Evolutionary conservation across 35 echinoderm and acorn worm genomes (phyloP).

Genomic region (Apostichopus japonicus): DNA sequence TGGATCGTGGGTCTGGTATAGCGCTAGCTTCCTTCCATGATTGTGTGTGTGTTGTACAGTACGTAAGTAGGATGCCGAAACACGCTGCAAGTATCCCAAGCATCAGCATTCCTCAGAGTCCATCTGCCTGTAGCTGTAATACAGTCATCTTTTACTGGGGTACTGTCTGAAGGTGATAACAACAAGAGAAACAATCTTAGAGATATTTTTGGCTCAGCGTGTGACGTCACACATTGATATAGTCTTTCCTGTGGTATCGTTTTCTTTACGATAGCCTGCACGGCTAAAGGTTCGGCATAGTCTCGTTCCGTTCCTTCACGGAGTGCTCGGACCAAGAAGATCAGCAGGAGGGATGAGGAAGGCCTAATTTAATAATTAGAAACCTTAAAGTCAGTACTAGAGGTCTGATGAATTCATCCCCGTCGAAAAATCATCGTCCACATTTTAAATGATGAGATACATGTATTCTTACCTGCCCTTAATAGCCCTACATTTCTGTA

Average conservation of each 20-base stretch:
- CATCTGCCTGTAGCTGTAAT: neutral
- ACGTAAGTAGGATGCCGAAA: neutral
- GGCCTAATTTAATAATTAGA: too few relatives aligned
- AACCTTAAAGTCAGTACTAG: too few relatives aligned
- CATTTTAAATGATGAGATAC: too few relatives aligned
- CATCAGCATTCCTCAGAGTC: conserved; percentile 24
- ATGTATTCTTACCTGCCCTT: too few relatives aligned
- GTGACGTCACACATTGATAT: conserved; percentile 4
- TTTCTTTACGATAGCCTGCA: neutral
- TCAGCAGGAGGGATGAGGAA: neutral
- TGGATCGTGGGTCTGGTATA: too few relatives aligned
- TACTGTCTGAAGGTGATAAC: conserved; percentile 38
- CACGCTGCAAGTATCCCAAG: neutral
- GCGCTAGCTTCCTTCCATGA: too few relatives aligned
- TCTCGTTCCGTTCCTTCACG: neutral
- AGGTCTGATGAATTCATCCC: too few relatives aligned
- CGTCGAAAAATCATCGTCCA: too few relatives aligned
- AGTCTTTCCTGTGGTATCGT: neutral
- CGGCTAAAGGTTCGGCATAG: neutral
- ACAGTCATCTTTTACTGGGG: neutral
- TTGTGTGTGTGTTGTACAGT: too few relatives aligned
- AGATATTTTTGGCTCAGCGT: conserved; percentile 30
- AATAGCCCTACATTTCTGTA: too few relatives aligned
- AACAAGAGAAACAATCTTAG: neutral
- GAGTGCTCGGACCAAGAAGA: neutral